Evolutionary conservation across 2,888 invertebrate genomes (phyloP).

Genomic region (Crematogaster levior): DNA sequence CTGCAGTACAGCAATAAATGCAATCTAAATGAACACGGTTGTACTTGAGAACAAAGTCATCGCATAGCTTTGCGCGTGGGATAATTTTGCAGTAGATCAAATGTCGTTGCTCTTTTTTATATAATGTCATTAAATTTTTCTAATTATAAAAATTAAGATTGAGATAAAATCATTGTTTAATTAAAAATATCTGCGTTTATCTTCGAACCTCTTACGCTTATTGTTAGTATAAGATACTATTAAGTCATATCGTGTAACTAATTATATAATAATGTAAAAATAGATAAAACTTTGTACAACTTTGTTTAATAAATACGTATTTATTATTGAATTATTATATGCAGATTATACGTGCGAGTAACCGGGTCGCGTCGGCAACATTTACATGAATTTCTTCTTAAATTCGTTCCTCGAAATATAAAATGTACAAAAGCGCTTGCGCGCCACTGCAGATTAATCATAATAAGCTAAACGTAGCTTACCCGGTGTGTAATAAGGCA

Average conservation of each 20-base stretch:
- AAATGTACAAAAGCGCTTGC: conserved; percentile 21
- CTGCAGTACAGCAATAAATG: conserved; percentile 45
- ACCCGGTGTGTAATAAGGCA: conserved; percentile 45
- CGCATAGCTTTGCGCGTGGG: not conserved
- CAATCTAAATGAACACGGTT: conserved; percentile 3
- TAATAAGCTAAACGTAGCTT: conserved; percentile 56
- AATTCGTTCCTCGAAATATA: conserved; percentile 40
- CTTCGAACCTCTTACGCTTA: not conserved
- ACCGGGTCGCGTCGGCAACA: conserved; percentile 2
- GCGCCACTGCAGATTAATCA: conserved; percentile 59
- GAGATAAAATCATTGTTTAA: not conserved
- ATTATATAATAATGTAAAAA: too few species aligned
- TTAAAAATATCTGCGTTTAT: not conserved
- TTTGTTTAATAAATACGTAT: not conserved
- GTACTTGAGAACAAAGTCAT: conserved; percentile 26
- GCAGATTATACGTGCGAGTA: conserved; percentile 36
- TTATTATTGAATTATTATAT: conserved; percentile 31
- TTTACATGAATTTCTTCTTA: conserved; percentile 39
- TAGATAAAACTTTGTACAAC: not conserved
- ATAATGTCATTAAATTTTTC: not conserved
- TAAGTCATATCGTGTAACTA: not conserved
- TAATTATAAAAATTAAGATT: not conserved
- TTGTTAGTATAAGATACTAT: not conserved
- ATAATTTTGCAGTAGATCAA: not conserved
- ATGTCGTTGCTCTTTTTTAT: not conserved